Conservation (phyloP, 1,140 invertebrate species). For the Lysiphlebus fabarum region DNA sequence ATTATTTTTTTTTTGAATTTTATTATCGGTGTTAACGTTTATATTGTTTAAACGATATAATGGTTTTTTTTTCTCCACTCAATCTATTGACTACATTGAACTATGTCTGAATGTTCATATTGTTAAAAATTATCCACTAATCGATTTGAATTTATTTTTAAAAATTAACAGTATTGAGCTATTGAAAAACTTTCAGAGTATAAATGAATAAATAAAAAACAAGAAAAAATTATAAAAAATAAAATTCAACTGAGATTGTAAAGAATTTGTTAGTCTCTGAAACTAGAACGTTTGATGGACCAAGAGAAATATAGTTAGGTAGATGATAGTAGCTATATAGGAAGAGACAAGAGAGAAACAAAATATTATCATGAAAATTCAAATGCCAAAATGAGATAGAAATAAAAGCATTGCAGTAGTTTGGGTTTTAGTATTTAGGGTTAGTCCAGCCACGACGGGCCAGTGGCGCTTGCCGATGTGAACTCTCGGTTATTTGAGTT, state of each 20-base stretch:
- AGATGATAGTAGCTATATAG: neutral
- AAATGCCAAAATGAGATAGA: neutral
- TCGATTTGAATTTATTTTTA: conserved; percentile 6
- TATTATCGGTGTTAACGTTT: neutral
- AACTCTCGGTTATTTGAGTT: conserved; percentile 53
- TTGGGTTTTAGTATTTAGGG: conserved; percentile 47
- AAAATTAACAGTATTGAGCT: no score
- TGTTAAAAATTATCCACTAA: neutral
- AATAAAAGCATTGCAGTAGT: conserved; percentile 3
- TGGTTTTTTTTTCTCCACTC: no score
- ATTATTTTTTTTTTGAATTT: conserved; percentile 25
- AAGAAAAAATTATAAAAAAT: neutral
- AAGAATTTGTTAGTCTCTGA: conserved; percentile 35
- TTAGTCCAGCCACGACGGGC: conserved; percentile 40
- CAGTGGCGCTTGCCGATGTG: conserved; percentile 43
- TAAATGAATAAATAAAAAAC: neutral
- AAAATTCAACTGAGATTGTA: conserved; percentile 30
- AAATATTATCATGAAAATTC: no score
- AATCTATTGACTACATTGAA: no score
- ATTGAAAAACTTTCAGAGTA: neutral
- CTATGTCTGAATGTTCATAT: no score
- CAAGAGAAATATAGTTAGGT: neutral
- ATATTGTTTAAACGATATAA: no score
- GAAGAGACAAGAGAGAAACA: neutral
- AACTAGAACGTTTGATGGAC: neutral